Percentiles rank a stretch among this genome's conserved stretches.
Conservation (phyloP, 2,113 vertebrate species). For the Dipodomys merriami region DNA sequence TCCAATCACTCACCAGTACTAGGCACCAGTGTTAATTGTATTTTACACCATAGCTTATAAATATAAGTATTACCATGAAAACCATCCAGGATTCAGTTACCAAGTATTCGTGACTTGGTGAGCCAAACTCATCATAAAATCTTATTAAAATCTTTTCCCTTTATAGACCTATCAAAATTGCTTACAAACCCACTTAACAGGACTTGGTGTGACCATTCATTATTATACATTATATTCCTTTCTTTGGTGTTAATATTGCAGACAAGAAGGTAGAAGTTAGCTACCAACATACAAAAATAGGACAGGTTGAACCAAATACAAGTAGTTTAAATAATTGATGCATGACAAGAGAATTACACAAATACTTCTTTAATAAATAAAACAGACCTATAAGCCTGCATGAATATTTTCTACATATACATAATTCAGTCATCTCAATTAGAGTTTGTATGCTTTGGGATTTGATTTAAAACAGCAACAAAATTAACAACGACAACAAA, state of each 20-base stretch:
- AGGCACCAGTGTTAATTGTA: neutral
- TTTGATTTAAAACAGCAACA: neutral
- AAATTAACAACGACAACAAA: neutral
- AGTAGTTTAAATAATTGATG: neutral
- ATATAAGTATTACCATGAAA: neutral
- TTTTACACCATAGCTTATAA: neutral
- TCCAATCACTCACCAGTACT: neutral
- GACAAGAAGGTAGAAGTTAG: slow-evolving; percentile 22
- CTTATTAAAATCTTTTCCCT: neutral
- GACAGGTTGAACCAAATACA: neutral
- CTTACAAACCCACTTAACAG: neutral
- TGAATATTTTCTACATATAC: neutral
- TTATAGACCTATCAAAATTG: neutral
- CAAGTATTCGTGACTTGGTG: neutral
- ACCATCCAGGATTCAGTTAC: neutral
- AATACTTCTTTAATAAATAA: slow-evolving; percentile 17
- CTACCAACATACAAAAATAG: neutral
- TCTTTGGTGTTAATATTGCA: neutral
- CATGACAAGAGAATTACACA: neutral
- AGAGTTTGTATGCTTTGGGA: slow-evolving; percentile 11
- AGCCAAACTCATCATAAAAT: slow-evolving; percentile 2
- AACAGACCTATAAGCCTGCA: neutral
- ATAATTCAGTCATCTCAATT: slow-evolving; percentile 15
- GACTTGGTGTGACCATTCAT: neutral
- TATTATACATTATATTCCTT: neutral